phyloP scores from a whole-genome alignment of 2,888 invertebrate species.

The Mycalesis mineus region DNA sequence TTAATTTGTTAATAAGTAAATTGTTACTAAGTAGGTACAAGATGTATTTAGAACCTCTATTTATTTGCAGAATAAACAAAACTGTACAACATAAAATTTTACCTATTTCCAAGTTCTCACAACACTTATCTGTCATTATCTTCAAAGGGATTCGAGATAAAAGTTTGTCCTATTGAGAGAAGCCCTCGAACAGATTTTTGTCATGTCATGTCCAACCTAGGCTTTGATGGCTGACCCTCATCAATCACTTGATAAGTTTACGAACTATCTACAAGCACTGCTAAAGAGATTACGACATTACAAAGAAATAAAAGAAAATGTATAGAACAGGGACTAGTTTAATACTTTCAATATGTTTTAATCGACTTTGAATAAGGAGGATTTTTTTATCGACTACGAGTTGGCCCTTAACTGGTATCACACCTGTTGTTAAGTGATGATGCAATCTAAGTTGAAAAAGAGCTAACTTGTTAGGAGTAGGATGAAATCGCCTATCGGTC shows the following conservation, averaged over 20 bases:
- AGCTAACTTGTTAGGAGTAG: too few species aligned
- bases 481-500: too few species aligned
- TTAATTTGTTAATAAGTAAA: too few species aligned
- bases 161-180: slow-evolving; percentile 15
- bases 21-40: too few species aligned
- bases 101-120: background rate
- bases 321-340: too few species aligned
- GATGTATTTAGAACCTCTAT: background rate
- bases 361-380: too few species aligned
- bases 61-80: background rate
- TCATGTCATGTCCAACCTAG: slow-evolving; percentile 9
- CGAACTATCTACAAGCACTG: background rate
- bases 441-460: too few species aligned
- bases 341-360: too few species aligned
- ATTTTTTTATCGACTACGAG: too few species aligned
- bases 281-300: background rate
- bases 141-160: slow-evolving; percentile 21
- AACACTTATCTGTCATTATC: slow-evolving; percentile 13
- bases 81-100: background rate
- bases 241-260: slow-evolving; percentile 13
- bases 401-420: too few species aligned
- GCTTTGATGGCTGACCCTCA: slow-evolving; percentile 8
- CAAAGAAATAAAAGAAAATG: too few species aligned
- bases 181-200: slow-evolving; percentile 20
- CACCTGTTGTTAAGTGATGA: too few species aligned